Evolutionary conservation across 2,797 vertebrate genomes (phyloP).

Genomic region (Molossus alvarezi): DNA sequence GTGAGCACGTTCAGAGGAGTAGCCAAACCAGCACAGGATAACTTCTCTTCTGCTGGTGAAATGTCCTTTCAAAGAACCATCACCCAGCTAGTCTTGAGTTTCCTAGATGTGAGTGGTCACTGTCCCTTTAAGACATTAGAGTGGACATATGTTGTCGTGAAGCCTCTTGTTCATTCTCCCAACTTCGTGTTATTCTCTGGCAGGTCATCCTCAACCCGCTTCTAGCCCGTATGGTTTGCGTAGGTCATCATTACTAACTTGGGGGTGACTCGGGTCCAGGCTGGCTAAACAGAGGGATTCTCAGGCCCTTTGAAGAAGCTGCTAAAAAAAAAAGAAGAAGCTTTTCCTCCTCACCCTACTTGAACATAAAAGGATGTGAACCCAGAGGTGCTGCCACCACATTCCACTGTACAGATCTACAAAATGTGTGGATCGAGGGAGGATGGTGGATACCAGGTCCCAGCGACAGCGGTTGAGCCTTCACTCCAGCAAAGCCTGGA

Average conservation of each 20-base stretch:
- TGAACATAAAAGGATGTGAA: neutral
- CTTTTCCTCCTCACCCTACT: neutral
- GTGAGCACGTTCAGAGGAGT: neutral
- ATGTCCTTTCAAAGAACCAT: constrained; percentile 8
- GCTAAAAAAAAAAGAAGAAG: neutral
- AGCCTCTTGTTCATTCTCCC: neutral
- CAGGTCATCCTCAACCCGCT: neutral
- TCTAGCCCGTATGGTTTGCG: neutral
- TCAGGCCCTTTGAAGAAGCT: neutral
- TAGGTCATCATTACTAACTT: neutral
- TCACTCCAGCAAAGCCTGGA: neutral
- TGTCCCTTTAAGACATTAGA: neutral
- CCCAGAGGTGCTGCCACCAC: neutral
- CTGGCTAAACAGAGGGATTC: neutral
- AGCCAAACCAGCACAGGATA: neutral
- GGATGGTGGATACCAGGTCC: neutral
- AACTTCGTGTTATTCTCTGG: neutral
- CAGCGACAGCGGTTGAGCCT: neutral
- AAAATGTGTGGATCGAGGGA: neutral
- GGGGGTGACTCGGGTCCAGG: neutral
- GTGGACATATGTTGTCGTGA: neutral
- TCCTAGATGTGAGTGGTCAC: neutral
- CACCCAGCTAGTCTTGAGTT: neutral
- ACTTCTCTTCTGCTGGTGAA: constrained; percentile 3
- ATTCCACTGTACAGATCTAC: neutral